Evolutionary conservation across 2,113 vertebrate species (phyloP), one percentile per base, ranked within the genome.

Genomic region (Corythoichthys haematopterus): DNA sequence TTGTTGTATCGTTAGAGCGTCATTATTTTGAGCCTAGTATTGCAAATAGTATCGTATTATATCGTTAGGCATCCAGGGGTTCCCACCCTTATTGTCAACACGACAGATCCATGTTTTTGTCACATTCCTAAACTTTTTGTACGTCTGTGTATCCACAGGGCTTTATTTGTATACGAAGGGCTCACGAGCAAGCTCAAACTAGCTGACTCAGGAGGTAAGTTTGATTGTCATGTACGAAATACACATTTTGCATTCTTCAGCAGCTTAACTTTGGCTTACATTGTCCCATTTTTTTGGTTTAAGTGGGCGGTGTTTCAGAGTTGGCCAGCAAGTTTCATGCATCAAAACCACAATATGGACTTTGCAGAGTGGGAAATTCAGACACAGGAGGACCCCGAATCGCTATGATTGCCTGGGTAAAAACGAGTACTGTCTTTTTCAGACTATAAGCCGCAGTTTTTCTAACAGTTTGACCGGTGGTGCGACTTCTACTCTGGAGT

Each of bases 181-280:
- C 65, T 85, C 72, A 91, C 83, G 81, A 91, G 93, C 75, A 93
- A 93, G 67, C 88, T 94, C 64, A 94, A 91, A 86, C 91, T 93
- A 56, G 86, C 92, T 46, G 93, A 94, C 81, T 94, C 93, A 1
- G 93, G 93, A 91, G 92, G 93, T 94, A 90, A 85, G 74, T 37
- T 57, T 2, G 11, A 69, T 28, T 55, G 10, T 45, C 36, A 62
- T 64, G 2, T 69, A 11, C 56, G 13, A 60, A 57, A 69, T 64
- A 5, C 12, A 55, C 15, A 60, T 35, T 56, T 48, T 28, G 14
- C 68, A 65, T 55, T 28, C 9, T 12, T 35, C 38, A 66, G 69
- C 45, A 65, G 46, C 55, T 15, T 59, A 7, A 50, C 62, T 33
- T 63, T 66, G 38, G 37, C 55, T 75, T 68, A 13, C 5, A 51